phyloP scores from a whole-genome alignment of 2,888 invertebrate species.

The Hofmannophila pseudospretella region DNA sequence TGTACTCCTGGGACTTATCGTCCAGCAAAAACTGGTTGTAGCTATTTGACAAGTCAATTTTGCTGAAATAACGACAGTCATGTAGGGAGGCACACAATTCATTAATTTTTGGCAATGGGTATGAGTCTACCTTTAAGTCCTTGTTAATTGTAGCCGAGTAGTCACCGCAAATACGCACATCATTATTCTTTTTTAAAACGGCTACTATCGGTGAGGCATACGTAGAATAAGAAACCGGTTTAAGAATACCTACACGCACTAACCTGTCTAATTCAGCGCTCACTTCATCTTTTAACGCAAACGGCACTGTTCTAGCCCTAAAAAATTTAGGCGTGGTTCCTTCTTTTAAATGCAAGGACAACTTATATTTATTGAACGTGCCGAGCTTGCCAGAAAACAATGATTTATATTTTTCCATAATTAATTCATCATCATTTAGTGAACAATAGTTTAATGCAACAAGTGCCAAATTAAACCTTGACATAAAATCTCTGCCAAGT shows the following conservation, averaged over 20 bases:
- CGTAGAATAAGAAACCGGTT: not conserved
- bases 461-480: no score
- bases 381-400: not conserved
- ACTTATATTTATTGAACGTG: not conserved
- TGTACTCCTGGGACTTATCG: not conserved
- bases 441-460: slow-evolving; percentile 1
- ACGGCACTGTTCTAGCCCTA: not conserved
- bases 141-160: not conserved
- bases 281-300: not conserved
- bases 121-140: not conserved
- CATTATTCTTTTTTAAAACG: not conserved
- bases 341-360: not conserved
- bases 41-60: slow-evolving; percentile 7
- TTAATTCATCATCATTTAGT: not conserved
- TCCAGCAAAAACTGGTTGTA: slow-evolving; percentile 2
- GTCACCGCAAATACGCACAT: not conserved
- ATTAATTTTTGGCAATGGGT: slow-evolving; percentile 3
- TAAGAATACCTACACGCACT: not conserved
- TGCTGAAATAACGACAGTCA: slow-evolving; percentile 1
- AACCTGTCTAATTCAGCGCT: not conserved
- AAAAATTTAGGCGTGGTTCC: not conserved
- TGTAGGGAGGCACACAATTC: slow-evolving; percentile 4
- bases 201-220: not conserved
- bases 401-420: not conserved
- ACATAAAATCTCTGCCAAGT: no score